These are phyloP conservation scores for Myotis planiceps DNA, from an alignment of 2,797 vertebrate species.

Conservation along the genomic window DNA sequence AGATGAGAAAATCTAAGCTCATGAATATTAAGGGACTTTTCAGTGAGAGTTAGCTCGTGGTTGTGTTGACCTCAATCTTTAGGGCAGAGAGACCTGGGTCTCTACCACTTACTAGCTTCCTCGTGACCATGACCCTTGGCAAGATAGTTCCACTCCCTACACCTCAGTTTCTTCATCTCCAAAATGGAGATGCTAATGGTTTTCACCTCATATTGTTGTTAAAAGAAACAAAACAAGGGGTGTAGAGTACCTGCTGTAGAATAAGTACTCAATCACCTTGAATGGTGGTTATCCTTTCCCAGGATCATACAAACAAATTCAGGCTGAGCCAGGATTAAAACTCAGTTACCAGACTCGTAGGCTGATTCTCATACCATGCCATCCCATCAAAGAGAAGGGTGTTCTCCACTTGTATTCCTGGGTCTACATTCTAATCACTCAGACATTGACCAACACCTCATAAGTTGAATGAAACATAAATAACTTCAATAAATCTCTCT, in stretches of 20 bases:
- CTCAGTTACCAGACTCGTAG: not conserved
- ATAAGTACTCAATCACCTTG: not conserved
- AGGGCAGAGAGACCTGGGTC: not conserved
- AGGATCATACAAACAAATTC: not conserved
- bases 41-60: not conserved
- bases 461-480: conserved; percentile 27
- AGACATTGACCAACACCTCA: not conserved
- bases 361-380: not conserved
- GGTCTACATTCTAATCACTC: not conserved
- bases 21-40: not conserved
- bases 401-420: not conserved
- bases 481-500: conserved; percentile 19
- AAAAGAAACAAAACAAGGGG: not conserved
- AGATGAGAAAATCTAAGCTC: not conserved
- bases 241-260: not conserved
- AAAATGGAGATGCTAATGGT: not conserved
- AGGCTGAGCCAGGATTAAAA: not conserved
- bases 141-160: not conserved
- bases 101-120: not conserved
- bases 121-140: not conserved
- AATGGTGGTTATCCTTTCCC: not conserved
- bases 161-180: not conserved
- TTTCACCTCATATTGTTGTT: not conserved
- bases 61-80: not conserved
- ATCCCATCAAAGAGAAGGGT: not conserved